Percentiles rank a stretch among this genome's conserved stretches.
Conservation (phyloP, 2,888 invertebrate species). For the Teleogryllus oceanicus region DNA sequence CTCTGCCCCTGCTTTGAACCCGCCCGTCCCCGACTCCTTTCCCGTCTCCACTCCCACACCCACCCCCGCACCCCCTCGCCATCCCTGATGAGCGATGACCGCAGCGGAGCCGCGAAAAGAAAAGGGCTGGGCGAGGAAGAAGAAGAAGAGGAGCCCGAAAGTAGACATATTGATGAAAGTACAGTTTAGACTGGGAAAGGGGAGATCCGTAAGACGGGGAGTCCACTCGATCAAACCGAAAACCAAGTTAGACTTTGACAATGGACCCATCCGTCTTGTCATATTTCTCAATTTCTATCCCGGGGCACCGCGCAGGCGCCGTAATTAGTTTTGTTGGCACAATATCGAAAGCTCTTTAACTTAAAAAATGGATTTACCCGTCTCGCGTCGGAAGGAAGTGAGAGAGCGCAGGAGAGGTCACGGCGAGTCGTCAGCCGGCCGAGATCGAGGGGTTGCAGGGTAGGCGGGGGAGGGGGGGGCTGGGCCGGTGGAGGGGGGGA, state of each 20-base stretch:
- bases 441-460: not conserved
- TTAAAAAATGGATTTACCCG: constrained; percentile 20
- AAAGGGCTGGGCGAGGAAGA: not conserved
- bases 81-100: not conserved
- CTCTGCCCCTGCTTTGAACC: too few species aligned
- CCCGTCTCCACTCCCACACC: not conserved
- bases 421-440: not conserved
- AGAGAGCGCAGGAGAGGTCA: not conserved
- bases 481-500: not conserved
- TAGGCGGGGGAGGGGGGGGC: not conserved
- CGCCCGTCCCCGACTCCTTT: too few species aligned
- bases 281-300: constrained; percentile 25
- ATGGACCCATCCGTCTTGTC: constrained; percentile 28
- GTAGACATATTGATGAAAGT: constrained; percentile 22
- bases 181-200: constrained; percentile 1
- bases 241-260: constrained; percentile 27
- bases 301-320: not conserved
- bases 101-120: not conserved
- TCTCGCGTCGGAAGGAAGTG: not conserved
- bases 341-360: constrained; percentile 21
- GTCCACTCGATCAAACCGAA: constrained; percentile 22
- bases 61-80: not conserved
- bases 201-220: not conserved
- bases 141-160: not conserved
- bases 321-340: constrained; percentile 21